Percentiles rank a stretch among this genome's conserved stretches.
Conservation (phyloP, 2,888 invertebrate species). For the Eilema caniola region DNA sequence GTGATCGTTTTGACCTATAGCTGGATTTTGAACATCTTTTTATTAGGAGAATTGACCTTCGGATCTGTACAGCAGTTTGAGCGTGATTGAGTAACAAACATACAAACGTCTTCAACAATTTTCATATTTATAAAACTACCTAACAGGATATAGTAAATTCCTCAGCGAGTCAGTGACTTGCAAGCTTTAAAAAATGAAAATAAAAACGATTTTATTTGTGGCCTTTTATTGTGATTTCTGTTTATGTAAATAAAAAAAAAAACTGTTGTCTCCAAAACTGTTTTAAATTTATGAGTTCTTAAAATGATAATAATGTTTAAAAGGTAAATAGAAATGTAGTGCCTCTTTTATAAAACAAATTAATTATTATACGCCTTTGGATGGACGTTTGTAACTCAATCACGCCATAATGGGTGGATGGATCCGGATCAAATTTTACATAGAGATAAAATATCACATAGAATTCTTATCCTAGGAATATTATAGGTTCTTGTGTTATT, state of each 20-base stretch:
- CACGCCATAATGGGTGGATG: no score
- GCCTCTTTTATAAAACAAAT: neutral
- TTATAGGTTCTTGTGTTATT: no score
- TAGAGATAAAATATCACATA: no score
- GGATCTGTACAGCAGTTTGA: neutral
- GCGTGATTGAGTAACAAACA: neutral
- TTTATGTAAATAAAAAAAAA: constrained; percentile 10
- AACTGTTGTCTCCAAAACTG: neutral
- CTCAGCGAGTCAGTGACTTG: neutral
- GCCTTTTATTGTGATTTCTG: constrained; percentile 15
- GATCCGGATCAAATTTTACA: no score
- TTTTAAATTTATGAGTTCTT: neutral
- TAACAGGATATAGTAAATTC: neutral
- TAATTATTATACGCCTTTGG: neutral
- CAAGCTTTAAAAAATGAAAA: constrained; percentile 23
- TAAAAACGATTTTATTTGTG: constrained; percentile 22
- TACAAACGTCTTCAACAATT: neutral
- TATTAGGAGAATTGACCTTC: no score
- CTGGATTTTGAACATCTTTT: no score
- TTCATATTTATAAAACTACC: neutral
- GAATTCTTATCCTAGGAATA: no score
- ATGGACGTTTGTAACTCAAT: neutral
- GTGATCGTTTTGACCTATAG: no score
- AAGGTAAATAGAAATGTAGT: neutral
- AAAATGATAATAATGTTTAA: neutral